Percentiles rank a stretch among this genome's conserved stretches.
Evolutionary conservation across 2,113 vertebrate species (phyloP).

Genomic region (Tenebrosternarchus preto): DNA sequence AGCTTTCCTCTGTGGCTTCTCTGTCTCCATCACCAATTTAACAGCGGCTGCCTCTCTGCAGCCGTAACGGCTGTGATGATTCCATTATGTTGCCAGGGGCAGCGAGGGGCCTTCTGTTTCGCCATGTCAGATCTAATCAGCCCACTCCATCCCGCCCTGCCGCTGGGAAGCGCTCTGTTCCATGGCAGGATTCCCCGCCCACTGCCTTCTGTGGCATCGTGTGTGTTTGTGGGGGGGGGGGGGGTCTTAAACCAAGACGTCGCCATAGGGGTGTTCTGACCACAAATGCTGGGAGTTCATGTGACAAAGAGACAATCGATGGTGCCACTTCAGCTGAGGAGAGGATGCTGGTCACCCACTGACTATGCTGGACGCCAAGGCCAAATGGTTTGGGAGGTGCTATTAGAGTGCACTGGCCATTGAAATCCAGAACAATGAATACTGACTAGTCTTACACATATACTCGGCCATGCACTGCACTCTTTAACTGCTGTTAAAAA

Average conservation of each 20-base stretch:
- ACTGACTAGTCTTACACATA: neutral
- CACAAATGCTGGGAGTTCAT: neutral
- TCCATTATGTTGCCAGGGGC: constrained; percentile 12
- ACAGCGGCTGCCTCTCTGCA: neutral
- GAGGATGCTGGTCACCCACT: neutral
- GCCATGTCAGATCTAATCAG: constrained; percentile 36
- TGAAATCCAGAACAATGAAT: no score
- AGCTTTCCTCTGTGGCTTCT: neutral
- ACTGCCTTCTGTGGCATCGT: no score
- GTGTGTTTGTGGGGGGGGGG: no score
- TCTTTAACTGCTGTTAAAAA: constrained; percentile 30
- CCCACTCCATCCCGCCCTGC: no score
- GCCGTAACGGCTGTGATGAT: constrained; percentile 20
- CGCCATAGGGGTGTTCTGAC: neutral
- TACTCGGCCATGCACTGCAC: neutral
- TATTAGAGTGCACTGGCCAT: constrained; percentile 9
- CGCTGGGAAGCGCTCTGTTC: no score
- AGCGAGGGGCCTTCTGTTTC: constrained; percentile 1
- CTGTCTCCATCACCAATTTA: constrained; percentile 19
- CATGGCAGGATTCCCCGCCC: no score
- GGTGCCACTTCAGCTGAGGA: neutral
- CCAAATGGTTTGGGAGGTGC: neutral
- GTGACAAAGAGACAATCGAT: neutral
- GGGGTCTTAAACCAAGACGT: neutral
- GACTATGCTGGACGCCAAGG: neutral